Evolutionary conservation across 53 echinoderm and acorn worm species (phyloP).

Genomic region (Holothuria leucospilota): DNA sequence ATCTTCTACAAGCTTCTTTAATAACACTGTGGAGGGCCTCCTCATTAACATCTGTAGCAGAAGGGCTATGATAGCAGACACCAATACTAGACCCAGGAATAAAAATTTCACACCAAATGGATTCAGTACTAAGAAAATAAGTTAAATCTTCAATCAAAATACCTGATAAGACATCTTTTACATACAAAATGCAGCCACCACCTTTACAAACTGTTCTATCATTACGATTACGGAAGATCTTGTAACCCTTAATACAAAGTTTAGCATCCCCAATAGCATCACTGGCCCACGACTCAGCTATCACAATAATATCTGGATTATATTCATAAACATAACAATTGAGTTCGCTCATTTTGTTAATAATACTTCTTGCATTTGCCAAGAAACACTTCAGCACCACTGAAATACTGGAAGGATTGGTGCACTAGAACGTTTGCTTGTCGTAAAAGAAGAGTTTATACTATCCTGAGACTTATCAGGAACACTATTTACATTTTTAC

Average conservation of each 20-base stretch:
- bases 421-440: too few species aligned
- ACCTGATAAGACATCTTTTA: not conserved
- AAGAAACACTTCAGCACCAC: not conserved
- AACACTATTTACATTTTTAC: not conserved
- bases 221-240: slow-evolving; percentile 13
- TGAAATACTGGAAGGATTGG: not conserved
- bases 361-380: not conserved
- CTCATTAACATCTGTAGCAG: slow-evolving; percentile 14
- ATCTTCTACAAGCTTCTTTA: too few species aligned
- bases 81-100: slow-evolving; percentile 6
- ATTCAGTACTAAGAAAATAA: not conserved
- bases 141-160: not conserved
- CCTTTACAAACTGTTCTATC: not conserved
- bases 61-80: slow-evolving; percentile 12
- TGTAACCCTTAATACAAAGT: slow-evolving; percentile 7
- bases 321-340: not conserved
- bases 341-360: not conserved
- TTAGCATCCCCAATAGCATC: not conserved
- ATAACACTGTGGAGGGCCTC: not conserved
- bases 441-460: not conserved
- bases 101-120: not conserved
- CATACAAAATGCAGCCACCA: not conserved
- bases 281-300: not conserved
- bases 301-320: not conserved
- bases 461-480: slow-evolving; percentile 6